Evolutionary conservation across 2,888 invertebrate species (phyloP).

Genomic region (Malthinus flaveolus): DNA sequence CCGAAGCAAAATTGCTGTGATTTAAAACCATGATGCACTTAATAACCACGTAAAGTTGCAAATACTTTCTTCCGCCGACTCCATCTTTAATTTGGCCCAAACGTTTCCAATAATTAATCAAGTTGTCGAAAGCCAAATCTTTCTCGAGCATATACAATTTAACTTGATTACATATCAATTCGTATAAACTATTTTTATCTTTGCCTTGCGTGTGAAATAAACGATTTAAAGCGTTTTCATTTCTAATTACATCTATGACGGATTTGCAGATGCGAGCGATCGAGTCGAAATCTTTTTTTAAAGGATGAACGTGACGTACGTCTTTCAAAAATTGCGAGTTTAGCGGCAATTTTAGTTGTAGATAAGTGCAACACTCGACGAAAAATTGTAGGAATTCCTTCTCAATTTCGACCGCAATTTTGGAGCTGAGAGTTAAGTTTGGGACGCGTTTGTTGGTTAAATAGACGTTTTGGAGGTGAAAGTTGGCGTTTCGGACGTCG

Average conservation of each 20-base stretch:
- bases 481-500: slow-evolving; percentile 16
- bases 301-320: slow-evolving; percentile 10
- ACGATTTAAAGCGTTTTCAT: slow-evolving; percentile 18
- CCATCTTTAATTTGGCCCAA: slow-evolving; percentile 13
- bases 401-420: slow-evolving; percentile 7
- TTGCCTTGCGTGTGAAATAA: slow-evolving; percentile 23
- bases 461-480: slow-evolving; percentile 14
- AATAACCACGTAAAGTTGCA: slow-evolving; percentile 11
- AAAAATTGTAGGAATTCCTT: slow-evolving; percentile 20
- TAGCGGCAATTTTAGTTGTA: slow-evolving; percentile 18
- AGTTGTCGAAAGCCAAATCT: slow-evolving; percentile 3
- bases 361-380: slow-evolving; percentile 16
- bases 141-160: slow-evolving; percentile 19
- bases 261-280: slow-evolving; percentile 9
- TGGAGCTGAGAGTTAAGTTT: slow-evolving; percentile 12
- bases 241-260: slow-evolving; percentile 10
- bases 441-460: slow-evolving; percentile 7
- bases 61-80: slow-evolving; percentile 16
- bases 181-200: slow-evolving; percentile 13
- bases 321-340: slow-evolving; percentile 20
- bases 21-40: slow-evolving; percentile 20
- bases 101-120: slow-evolving; percentile 16
- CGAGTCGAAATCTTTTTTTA: slow-evolving; percentile 12
- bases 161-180: slow-evolving; percentile 15
- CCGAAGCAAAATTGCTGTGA: slow-evolving; percentile 11